Base-by-base conservation (phyloP, 1,140 invertebrate genomes). In the Cydia strobilella region DNA sequence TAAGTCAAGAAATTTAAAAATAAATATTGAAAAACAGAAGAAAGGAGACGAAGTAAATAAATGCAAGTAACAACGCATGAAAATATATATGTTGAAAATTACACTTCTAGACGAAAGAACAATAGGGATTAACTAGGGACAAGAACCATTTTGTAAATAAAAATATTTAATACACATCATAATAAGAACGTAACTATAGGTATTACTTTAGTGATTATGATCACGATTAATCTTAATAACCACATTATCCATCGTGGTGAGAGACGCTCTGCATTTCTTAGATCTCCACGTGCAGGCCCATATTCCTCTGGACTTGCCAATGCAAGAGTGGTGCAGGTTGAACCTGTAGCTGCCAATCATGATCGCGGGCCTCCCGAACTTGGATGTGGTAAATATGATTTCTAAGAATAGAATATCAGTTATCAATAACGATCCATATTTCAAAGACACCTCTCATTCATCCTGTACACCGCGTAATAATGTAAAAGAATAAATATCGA, bases 301-400 rank as follows among this genome's bases (percentile, higher is more conserved):
- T 3, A n/a, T 66, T 4, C 63, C 63, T 12, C 25, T 66, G 12
- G 27, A 31, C 15, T 31, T 66, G 63, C 63, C 63, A 10, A 31
- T 31, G 63, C 63, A 31, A 20, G 63, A 35, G 25, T 27, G 23
- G 27, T 66, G 59, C 48, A 66, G 54, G 18, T 76, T 72, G 39
- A 23, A 72, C 3, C 71, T 13, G n/a, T 45, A 72, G 9, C 39
- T 23, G n/a, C 71, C 71, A 4, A 72, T 72, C 42, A 39, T 13
- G 9, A 72, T 72, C 15, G 35, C 81, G 0, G 84, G 82, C 35
- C 78, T 81, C 2, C 84, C 84, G 31, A 72, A 78, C 15, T 81
- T 79, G 1, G 85, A 83, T 27, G 42, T 76, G 1, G 81, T 79
- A 18, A 80, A 85, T 25, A 82, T 59, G 6, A 74, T 48, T 10